Evolutionary conservation across 2,113 vertebrate species (phyloP), one percentile per base, ranked within the genome.

Genomic region (Catharus bicknelli): DNA sequence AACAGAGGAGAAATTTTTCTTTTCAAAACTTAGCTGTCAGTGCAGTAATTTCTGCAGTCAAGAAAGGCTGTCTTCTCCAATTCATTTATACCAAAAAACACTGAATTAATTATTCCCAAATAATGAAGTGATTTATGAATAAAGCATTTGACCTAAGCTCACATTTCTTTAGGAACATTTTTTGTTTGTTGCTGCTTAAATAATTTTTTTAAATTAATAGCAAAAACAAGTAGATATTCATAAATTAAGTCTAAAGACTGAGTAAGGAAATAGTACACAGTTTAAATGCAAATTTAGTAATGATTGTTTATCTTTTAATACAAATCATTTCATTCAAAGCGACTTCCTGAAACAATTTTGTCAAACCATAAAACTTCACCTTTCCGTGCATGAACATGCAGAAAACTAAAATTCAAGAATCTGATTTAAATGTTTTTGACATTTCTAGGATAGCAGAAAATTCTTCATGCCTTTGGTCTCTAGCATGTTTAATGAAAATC

Each of bases 41-140:
- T 50, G 42, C 47, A 70, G 74, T 86, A 54, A 91, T 85, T 93
- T 77, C 66, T 91, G 75, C 75, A 91, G 64, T 50, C 69, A 90
- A 81, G 90, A 89, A 92, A 96, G 77, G 77, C 66, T 90, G 92
- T 86, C 83, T 79, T 93, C 85, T 83, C 48, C 53, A 93, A 73
- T 89, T 94, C 92, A 83, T 87, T 93, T 90, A 76, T 66, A 92
- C 6, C 10, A 57, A 89, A 75, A 69, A 66, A 2, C 36, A 63
- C 14, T n/a, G 63, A 93, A 86, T 92, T 7, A 72, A 93, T 92
- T 90, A 89, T 59, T 86, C 50, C 62, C 54, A 76, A 85, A 75
- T 82, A 90, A 78, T 57, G 45, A 89, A 84, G 51, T 83, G 74
- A 87, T 94, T 89, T 87, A 93, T 85, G 66, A 95, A 86, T 76